Base-by-base conservation (phyloP, 2,113 vertebrate species). In the Macaca mulatta region DNA sequence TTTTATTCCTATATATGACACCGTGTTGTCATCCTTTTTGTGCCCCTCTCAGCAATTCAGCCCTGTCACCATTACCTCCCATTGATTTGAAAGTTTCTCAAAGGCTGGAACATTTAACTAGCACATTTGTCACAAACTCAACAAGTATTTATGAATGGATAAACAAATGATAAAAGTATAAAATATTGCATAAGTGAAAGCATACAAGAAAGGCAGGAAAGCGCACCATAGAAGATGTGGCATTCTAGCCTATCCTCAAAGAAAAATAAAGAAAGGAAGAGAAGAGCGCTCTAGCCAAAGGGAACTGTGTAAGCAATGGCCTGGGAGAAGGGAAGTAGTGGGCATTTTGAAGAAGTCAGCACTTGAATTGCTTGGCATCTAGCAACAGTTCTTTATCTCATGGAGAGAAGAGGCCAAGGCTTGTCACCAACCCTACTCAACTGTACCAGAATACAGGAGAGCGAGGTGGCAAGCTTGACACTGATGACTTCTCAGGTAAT, bases 161-260 rank as follows among this genome's bases (percentile, higher is more conserved):
- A 85, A 89, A 89, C 52, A 74, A 74, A 55, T 89, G 20, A 83
- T 67, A 88, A 94, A 93, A 12, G 6, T n/a, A 69, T 64, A 74
- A 93, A 93, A 89, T 85, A 55, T 32, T 61, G 30, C 30, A 14
- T 13, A 91, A 90, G 59, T 70, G 45, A 82, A 91, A 69, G 18
- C 9, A 1, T 38, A 3, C 16, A 74, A 75, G 93, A 90, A 89
- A 86, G 87, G 61, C 87, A 74, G 81, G 35, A 82, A 48, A 77
- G 35, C 55, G 5, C 25, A 40, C 67, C 72, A 52, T 13, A 17
- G 52, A 55, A 52, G 23, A 69, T 70, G 35, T 64, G 74, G 7
- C n/a, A 52, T 83, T 78, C 82, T 48, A n/a, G 40, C 48, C 79
- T 82, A 94, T 38, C 27, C 35, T 75, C 59, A 79, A 84, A 93